Percentiles rank a stretch among this genome's conserved stretches.
These are phyloP conservation scores for Tenodera sinensis DNA, from an alignment of 2,888 invertebrate genomes.

Conservation along the genomic window DNA sequence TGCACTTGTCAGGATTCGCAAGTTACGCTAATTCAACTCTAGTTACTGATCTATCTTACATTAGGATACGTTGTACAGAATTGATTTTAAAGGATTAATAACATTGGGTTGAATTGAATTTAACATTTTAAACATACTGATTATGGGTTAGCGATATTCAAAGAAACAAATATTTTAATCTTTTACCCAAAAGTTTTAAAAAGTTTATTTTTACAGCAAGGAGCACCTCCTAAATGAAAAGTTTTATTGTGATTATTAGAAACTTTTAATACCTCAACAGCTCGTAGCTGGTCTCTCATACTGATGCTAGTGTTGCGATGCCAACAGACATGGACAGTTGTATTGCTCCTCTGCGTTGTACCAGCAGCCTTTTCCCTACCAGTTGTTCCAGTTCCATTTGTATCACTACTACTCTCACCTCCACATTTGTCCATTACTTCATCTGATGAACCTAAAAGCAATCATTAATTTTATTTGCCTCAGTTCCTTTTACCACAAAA, in stretches of 20 bases:
- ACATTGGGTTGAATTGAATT: too few relatives aligned
- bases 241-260: not conserved
- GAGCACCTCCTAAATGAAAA: not conserved
- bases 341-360: slow-evolving; percentile 67
- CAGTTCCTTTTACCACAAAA: too few relatives aligned
- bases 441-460: slow-evolving; percentile 61
- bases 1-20: too few relatives aligned
- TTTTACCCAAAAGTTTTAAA: not conserved
- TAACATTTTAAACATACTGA: not conserved
- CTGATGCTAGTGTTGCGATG: slow-evolving; percentile 84
- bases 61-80: too few relatives aligned
- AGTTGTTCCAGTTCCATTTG: slow-evolving; percentile 19
- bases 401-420: slow-evolving; percentile 26
- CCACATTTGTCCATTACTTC: slow-evolving; percentile 64
- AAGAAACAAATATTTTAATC: not conserved
- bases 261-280: slow-evolving; percentile 58
- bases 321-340: slow-evolving; percentile 95
- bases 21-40: too few relatives aligned
- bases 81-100: too few relatives aligned
- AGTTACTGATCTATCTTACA: too few relatives aligned
- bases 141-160: not conserved
- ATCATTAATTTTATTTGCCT: too few relatives aligned
- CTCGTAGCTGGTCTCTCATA: slow-evolving; percentile 68
- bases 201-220: not conserved
- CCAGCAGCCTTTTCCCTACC: slow-evolving; percentile 43